Percentiles rank a stretch among this genome's conserved stretches.
phyloP scores from a whole-genome alignment of 2,888 invertebrate species.

The Drosophila recens region DNA sequence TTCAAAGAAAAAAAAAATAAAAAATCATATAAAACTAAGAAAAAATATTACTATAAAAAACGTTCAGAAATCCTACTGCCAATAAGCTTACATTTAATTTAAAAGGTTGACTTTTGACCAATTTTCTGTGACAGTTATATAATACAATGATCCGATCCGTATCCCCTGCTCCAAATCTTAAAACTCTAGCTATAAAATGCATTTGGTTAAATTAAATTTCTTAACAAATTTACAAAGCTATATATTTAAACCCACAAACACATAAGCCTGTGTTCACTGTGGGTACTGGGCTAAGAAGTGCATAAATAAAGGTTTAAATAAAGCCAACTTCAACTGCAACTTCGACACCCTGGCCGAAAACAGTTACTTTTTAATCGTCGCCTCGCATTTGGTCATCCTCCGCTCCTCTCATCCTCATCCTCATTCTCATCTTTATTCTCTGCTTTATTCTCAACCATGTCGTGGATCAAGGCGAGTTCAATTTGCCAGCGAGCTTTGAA shows the following conservation, averaged over 20 bases:
- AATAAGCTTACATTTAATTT: too few species aligned
- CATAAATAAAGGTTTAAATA: constrained; percentile 78
- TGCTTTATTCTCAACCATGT: not conserved
- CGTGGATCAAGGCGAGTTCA: constrained; percentile 50
- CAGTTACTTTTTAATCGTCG: constrained; percentile 79
- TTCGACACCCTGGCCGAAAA: constrained; percentile 68
- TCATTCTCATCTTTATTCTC: not conserved
- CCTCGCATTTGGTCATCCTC: constrained; percentile 21
- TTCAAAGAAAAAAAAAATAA: not conserved
- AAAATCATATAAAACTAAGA: too few species aligned
- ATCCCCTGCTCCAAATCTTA: too few species aligned
- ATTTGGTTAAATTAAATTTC: too few species aligned
- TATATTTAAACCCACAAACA: not conserved
- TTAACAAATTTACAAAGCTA: too few species aligned
- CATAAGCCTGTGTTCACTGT: not conserved
- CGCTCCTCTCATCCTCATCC: not conserved
- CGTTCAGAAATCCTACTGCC: too few species aligned
- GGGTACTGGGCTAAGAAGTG: constrained; percentile 36
- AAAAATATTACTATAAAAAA: too few species aligned
- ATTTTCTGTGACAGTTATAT: too few species aligned
- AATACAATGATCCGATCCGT: too few species aligned
- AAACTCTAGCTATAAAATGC: too few species aligned
- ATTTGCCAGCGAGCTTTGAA: constrained; percentile 71
- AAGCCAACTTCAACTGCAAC: constrained; percentile 58
- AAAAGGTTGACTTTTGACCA: too few species aligned